Base-by-base conservation (phyloP, 2,888 invertebrate species). In the Thysanoteuthis rhombus region DNA sequence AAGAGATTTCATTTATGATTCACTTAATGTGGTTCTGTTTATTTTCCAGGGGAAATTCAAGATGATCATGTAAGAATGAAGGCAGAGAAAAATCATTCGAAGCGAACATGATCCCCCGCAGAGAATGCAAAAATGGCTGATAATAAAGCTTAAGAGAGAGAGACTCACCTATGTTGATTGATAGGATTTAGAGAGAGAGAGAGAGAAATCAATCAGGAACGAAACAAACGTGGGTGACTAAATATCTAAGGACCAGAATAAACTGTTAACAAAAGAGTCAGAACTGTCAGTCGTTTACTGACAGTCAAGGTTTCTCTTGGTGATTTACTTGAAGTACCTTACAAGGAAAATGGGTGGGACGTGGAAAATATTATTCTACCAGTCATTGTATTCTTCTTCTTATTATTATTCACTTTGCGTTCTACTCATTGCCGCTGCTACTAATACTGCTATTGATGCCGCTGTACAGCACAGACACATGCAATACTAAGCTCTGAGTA, bases 1-100 rank as follows among this genome's bases (percentile, higher is more conserved):
- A 25, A 52, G 16, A 42, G 42, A 42, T 42, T 42, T 75, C 75
- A 19, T 75, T 75, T 32, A 45, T 92, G 28, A 92, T 92, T 92
- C 42, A 91, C 32, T 42, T 92, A 92, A 92, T 45, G 32, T 92
- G 45, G 32, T 92, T 92, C 92, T 92, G 42, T 92, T 92, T 92
- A 92, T 92, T 92, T 75, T 92, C 92, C 92, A 92, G 92, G 92
- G 92, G 8, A 92, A 92, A 92, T n/a, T 45, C 42, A 92, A 92
- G 92, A 92, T 92, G 92, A 92, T 45, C 40, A 92, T 92, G 92
- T 92, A 92, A 92, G 5, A 45, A 8, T 92, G 92, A 92, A n/a
- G 75, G n/a, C 75, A 75, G 12, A 36, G n/a, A 75, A 75, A 75
- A 75, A 75, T 36, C n/a, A 19, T 75, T 75, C n/a, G 75, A 75